Conservation (phyloP, 2,113 vertebrate species). For the Rhinoderma darwinii region DNA sequence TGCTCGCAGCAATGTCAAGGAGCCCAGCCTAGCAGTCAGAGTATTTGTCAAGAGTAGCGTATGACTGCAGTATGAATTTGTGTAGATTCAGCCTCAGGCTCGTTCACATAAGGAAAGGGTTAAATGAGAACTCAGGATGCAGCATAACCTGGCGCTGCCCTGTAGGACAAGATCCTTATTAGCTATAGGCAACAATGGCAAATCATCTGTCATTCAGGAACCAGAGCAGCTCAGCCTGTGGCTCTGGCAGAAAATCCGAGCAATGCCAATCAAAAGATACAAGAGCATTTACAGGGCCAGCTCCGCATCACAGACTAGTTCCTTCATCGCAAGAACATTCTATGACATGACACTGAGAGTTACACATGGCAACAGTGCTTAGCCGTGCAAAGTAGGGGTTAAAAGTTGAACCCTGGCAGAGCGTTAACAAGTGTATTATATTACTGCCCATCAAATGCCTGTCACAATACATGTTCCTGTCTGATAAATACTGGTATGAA, state of each 20-base stretch:
- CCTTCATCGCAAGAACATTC: background rate
- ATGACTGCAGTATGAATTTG: background rate
- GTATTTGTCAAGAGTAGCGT: background rate
- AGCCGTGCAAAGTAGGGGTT: background rate
- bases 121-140: background rate
- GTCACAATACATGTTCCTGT: no score
- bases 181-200: conserved; percentile 15
- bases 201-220: conserved; percentile 6
- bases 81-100: background rate
- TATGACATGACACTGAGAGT: background rate
- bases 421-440: no score
- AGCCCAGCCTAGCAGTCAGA: background rate
- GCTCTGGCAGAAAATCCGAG: background rate
- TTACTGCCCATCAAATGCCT: background rate
- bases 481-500: no score
- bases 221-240: background rate
- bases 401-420: no score
- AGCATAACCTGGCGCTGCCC: background rate
- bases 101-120: background rate
- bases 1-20: background rate
- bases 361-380: background rate
- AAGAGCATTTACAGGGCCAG: background rate
- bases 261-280: background rate
- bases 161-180: conserved; percentile 5
- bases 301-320: background rate